Evolutionary conservation across 1,140 invertebrate species (phyloP), one percentile per base, ranked within the genome.

Genomic region (Meloidogyne hapla): DNA sequence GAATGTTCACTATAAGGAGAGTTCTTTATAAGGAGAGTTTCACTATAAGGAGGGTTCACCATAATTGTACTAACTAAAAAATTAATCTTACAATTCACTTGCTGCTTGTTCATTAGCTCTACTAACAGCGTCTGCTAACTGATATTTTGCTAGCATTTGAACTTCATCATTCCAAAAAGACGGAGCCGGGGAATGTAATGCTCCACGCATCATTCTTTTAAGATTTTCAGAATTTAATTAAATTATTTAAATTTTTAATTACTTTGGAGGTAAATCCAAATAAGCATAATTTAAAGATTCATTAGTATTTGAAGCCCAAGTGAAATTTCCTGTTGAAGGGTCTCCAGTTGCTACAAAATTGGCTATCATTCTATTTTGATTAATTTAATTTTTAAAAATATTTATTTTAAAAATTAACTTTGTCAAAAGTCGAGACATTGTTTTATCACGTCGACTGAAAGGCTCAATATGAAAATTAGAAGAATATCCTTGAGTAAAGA

Each of bases 101-200:
- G 84, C 80, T 18, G 61, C 80, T 70, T 81, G 64, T 18, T 82
- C 75, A 65, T 82, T 69, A 9, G 42, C 25, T 45, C 71, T 61
- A 15, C 45, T 64, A 21, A 56, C 62, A 63, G 71, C 33, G n/a
- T 83, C 80, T 1, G 72, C 21, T 61, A 83, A 25, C 28, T 81
- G 67, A 69, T 83, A 83, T 33, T 76, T 69, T 23, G 82, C 33
- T n/a, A 83, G 62, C 82, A 83, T 85, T 76, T 79, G 78, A 8
- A 79, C 83, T 64, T 87, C 85, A n/a, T 81, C 68, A 66, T 86
- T 86, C 85, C 85, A 86, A 63, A 86, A 86, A 40, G 68, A 67
- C 0, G 84, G 81, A 23, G 83, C 74, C 4, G 85, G 84, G 40
- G 74, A 86, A 67, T 86, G 85, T 23, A 86, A 63, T 3, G 81